Percentiles rank a stretch among this genome's conserved stretches.
These are phyloP conservation scores for Bombylius major DNA, from an alignment of 2,888 invertebrate species.

Conservation along the genomic window DNA sequence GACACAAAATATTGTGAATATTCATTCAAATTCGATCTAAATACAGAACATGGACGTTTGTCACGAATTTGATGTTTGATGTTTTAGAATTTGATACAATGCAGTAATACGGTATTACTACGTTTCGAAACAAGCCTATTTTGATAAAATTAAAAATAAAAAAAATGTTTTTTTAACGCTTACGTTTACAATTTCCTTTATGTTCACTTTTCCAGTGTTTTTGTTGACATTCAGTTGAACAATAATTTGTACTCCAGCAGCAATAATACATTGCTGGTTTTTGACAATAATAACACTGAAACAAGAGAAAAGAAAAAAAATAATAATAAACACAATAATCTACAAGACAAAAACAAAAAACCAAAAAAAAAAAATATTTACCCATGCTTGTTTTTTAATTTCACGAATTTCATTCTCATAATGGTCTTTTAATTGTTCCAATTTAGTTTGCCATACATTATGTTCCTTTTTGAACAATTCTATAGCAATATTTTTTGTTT, in stretches of 20 bases:
- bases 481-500: no score
- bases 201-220: conserved; percentile 70
- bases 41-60: no score
- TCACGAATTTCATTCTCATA: conserved; percentile 54
- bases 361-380: conserved; percentile 32
- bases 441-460: conserved; percentile 26
- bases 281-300: conserved; percentile 69
- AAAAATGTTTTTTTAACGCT: background rate
- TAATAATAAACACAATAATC: no score
- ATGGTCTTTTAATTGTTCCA: conserved; percentile 47
- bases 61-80: no score
- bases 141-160: background rate
- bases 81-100: no score
- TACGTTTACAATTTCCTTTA: conserved; percentile 48
- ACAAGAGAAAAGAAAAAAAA: no score
- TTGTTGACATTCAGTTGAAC: conserved; percentile 70
- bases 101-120: no score
- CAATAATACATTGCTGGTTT: conserved; percentile 78
- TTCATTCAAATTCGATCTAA: no score
- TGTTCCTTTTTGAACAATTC: no score
- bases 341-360: background rate
- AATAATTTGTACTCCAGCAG: conserved; percentile 83
- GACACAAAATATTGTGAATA: no score
- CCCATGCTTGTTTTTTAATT: conserved; percentile 71
- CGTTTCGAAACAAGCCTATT: no score